Percentiles rank a stretch among this genome's conserved stretches.
phyloP scores from a whole-genome alignment of 2,888 invertebrate species.

The Disparrhopalites patrizii region DNA sequence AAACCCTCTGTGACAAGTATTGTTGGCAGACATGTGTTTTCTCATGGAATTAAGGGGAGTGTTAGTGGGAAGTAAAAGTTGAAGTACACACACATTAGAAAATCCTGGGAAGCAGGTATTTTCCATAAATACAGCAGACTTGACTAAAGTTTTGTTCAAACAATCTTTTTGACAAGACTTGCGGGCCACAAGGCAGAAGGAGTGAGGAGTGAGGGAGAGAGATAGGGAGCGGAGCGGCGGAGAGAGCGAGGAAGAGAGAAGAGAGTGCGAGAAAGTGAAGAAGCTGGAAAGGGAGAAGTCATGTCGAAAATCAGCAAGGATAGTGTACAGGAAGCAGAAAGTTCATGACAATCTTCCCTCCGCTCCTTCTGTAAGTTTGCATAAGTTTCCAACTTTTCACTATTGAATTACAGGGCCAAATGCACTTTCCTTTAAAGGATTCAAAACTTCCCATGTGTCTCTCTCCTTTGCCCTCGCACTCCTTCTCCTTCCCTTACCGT shows the following conservation, averaged over 20 bases:
- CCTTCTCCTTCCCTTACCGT: too few relatives aligned
- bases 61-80: conserved; percentile 16
- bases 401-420: too few relatives aligned
- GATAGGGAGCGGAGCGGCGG: too few relatives aligned
- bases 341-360: not conserved
- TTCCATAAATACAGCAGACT: conserved; percentile 8
- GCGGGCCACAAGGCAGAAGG: too few relatives aligned
- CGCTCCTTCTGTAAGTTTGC: too few relatives aligned
- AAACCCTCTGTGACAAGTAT: not conserved
- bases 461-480: too few relatives aligned
- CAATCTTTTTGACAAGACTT: too few relatives aligned
- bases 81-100: conserved; percentile 17
- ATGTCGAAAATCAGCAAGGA: conserved; percentile 3
- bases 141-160: conserved; percentile 17
- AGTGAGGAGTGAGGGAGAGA: too few relatives aligned
- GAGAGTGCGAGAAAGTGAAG: too few relatives aligned
- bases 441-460: too few relatives aligned
- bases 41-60: conserved; percentile 21
- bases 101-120: conserved; percentile 19
- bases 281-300: not conserved
- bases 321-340: conserved; percentile 4
- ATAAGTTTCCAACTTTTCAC: conserved; percentile 3
- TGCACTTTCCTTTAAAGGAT: too few relatives aligned
- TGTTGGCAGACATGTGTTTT: conserved; percentile 16
- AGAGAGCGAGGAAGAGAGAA: too few relatives aligned